Evolutionary conservation across 2,797 vertebrate species (phyloP).

Genomic region (Danio aesculapii): DNA sequence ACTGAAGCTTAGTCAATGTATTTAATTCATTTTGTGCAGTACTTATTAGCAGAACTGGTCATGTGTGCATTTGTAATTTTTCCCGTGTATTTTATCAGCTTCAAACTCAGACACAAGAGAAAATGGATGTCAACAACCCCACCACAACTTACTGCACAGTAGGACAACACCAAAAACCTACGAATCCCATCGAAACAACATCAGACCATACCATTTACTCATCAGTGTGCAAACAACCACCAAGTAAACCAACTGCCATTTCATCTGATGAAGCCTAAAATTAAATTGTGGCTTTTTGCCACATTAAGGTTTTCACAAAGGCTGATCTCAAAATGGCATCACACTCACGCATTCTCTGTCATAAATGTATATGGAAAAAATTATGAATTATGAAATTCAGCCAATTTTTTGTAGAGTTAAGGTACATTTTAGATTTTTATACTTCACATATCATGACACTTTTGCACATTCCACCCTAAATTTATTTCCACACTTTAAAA

Average conservation of each 20-base stretch:
- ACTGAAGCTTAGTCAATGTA: background rate
- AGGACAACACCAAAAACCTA: background rate
- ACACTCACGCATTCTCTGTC: too few species aligned
- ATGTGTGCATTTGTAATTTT: background rate
- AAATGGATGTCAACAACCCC: accelerated
- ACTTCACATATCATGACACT: too few species aligned
- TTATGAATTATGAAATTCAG: too few species aligned
- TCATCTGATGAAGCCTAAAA: background rate
- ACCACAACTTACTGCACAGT: background rate
- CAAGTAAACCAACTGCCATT: background rate
- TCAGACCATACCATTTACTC: background rate
- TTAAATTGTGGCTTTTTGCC: too few species aligned
- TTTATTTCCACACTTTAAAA: too few species aligned
- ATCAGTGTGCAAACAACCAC: background rate
- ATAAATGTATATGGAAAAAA: too few species aligned
- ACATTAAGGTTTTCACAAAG: too few species aligned
- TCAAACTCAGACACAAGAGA: background rate
- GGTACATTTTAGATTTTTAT: too few species aligned
- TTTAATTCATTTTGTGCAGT: background rate
- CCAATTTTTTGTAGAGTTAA: too few species aligned
- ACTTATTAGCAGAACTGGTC: background rate
- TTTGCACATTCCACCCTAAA: too few species aligned
- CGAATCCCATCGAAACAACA: too few species aligned
- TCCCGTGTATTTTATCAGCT: background rate
- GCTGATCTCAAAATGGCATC: too few species aligned